Percentiles rank a stretch among this genome's conserved stretches.
phyloP scores from a whole-genome alignment of 2,888 invertebrate genomes.

The Eurytoma californica region DNA sequence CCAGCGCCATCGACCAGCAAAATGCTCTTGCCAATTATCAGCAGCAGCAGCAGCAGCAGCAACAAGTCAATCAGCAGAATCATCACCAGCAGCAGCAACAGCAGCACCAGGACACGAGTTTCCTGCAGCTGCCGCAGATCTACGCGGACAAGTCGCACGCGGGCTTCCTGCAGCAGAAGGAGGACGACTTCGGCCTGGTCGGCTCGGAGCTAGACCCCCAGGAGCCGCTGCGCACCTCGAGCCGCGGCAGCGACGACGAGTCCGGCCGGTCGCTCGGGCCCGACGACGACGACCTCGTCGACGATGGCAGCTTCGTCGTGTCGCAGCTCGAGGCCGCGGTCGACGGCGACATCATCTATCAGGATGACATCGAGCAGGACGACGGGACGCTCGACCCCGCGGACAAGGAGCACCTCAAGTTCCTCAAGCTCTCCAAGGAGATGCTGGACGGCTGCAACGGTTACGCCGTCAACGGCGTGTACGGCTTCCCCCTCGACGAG shows the following conservation, averaged over 20 bases:
- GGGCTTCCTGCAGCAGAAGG: conserved; percentile 37
- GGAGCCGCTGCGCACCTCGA: conserved; percentile 46
- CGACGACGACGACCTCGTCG: conserved; percentile 49
- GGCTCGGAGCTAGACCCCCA: conserved; percentile 50
- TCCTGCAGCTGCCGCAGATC: conserved; percentile 52
- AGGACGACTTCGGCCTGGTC: conserved; percentile 40
- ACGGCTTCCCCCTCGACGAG: conserved; percentile 53
- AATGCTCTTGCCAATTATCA: conserved; percentile 52
- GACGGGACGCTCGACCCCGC: conserved; percentile 29
- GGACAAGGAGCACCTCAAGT: conserved; percentile 54
- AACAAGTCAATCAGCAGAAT: conserved; percentile 38
- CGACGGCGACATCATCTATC: conserved; percentile 51
- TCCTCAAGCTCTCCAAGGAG: conserved; percentile 55
- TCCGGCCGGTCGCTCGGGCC: conserved; percentile 41
- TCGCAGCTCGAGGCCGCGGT: conserved; percentile 53
- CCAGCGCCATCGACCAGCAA: conserved; percentile 72
- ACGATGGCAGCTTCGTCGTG: conserved; percentile 54
- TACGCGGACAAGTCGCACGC: conserved; percentile 49
- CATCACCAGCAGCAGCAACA: conserved; percentile 36
- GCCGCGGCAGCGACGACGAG: conserved; percentile 49
- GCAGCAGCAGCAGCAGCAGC: conserved; percentile 59
- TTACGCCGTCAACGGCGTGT: conserved; percentile 49
- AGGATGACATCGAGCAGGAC: conserved; percentile 35
- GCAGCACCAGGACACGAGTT: conserved; percentile 30
- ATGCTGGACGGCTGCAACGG: conserved; percentile 55